These are phyloP conservation scores for Pseudonaja textilis DNA, from an alignment of 2,113 vertebrate species.

Conservation along the genomic window DNA sequence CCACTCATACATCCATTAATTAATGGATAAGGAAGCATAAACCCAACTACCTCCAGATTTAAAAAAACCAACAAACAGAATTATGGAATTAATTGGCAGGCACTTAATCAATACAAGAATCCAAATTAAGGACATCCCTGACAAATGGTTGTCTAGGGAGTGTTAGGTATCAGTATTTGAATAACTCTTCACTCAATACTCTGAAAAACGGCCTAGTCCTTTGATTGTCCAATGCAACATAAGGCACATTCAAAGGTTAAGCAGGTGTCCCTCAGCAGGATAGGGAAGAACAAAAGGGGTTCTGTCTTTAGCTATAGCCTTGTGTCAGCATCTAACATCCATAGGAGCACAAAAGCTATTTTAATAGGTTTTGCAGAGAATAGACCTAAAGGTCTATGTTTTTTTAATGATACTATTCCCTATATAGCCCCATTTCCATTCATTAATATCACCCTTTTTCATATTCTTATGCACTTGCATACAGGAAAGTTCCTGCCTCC, in stretches of 20 bases:
- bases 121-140: neutral
- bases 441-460: conserved; percentile 60
- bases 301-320: neutral
- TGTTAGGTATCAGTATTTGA: neutral
- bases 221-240: neutral
- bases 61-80: neutral
- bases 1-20: neutral
- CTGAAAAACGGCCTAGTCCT: neutral
- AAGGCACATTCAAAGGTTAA: neutral
- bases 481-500: conserved; percentile 54
- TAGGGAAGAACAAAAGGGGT: neutral
- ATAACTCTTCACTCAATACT: neutral
- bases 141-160: neutral
- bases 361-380: conserved; percentile 29
- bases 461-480: conserved; percentile 52
- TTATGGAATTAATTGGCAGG: neutral
- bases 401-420: conserved; percentile 19
- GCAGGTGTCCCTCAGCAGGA: neutral
- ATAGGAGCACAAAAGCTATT: conserved; percentile 1
- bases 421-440: conserved; percentile 45
- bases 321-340: neutral
- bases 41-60: neutral
- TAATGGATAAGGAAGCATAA: neutral
- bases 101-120: neutral
- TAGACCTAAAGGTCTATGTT: neutral